phyloP scores from a whole-genome alignment of 2,888 invertebrate genomes.

The Nemotelus nigrinus region DNA sequence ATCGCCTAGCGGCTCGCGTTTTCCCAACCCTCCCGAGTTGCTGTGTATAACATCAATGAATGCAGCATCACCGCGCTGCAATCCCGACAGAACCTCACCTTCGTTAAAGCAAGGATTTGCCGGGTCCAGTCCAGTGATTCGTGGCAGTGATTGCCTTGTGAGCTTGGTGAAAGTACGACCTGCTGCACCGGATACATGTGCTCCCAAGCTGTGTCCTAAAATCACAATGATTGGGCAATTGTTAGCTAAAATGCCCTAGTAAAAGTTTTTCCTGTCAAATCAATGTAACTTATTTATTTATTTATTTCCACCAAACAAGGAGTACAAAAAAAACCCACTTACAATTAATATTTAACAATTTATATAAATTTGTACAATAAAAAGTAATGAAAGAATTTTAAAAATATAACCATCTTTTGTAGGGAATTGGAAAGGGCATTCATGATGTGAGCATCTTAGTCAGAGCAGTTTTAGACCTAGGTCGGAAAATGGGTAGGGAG shows the following conservation, averaged over 20 bases:
- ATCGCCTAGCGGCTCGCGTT: slow-evolving; percentile 59
- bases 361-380: no score
- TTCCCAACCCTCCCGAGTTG: slow-evolving; percentile 59
- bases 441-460: no score
- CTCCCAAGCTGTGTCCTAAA: slow-evolving; percentile 62
- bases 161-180: slow-evolving; percentile 58
- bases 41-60: slow-evolving; percentile 61
- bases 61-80: slow-evolving; percentile 59
- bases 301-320: no score
- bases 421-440: no score
- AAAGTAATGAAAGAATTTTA: no score
- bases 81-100: slow-evolving; percentile 56
- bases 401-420: no score
- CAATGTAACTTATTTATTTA: no score
- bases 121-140: slow-evolving; percentile 63
- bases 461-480: no score
- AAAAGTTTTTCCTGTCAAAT: no score
- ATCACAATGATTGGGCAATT: neutral
- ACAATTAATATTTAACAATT: no score
- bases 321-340: no score
- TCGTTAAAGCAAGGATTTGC: slow-evolving; percentile 62
- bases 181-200: slow-evolving; percentile 61
- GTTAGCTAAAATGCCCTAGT: neutral
- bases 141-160: slow-evolving; percentile 57
- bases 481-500: no score